Base-by-base conservation (phyloP, 2,797 vertebrate species). In the Coccyzus lansbergi region DNA sequence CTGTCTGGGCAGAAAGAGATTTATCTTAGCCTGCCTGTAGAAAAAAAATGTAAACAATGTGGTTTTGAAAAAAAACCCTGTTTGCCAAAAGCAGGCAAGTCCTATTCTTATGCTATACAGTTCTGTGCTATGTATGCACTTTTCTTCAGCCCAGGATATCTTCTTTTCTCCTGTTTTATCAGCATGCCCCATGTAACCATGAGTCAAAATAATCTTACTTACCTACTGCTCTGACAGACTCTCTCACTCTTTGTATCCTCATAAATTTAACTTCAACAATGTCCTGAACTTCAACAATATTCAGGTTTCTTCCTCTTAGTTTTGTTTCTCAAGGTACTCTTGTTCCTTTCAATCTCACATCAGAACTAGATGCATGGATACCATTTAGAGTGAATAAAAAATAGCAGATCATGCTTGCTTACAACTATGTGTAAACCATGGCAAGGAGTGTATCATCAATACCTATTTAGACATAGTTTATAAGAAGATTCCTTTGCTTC, bases 71-170 rank as follows among this genome's bases (percentile, higher is more conserved):
- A 18, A 44, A 44, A 44, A 19, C 22, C 44, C 36, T 1, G 0
- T 63, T 88, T 42, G 36, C 31, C 63, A 15, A 31, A 65, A 69
- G 20, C 11, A 53, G 22, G 28, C 15, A 46, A 44, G 28, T 55
- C 49, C 25, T 65, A 1, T 44, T 67, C 29, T 38, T 88, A 26
- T 3, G 10, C 25, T 56, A 2, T 25, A 36, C 26, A 42, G 21
- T 53, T 81, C 49, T 70, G 12, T 40, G 49, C 36, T 42, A 13
- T 20, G 38, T 19, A 21, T 0, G 0, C 26, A 44, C 15, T 29
- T 72, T 33, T 53, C 8, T 77, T 36, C 64, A 40, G 21, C 49
- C 10, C 62, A 36, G 31, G 5, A 15, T 24, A 36, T 52, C 56
- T 68, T 68, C 14, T 9, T 81, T 94, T 90, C 53, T 88, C 7